Evolutionary conservation across 2,888 invertebrate species (phyloP).

Genomic region (Oxytorus armatus): DNA sequence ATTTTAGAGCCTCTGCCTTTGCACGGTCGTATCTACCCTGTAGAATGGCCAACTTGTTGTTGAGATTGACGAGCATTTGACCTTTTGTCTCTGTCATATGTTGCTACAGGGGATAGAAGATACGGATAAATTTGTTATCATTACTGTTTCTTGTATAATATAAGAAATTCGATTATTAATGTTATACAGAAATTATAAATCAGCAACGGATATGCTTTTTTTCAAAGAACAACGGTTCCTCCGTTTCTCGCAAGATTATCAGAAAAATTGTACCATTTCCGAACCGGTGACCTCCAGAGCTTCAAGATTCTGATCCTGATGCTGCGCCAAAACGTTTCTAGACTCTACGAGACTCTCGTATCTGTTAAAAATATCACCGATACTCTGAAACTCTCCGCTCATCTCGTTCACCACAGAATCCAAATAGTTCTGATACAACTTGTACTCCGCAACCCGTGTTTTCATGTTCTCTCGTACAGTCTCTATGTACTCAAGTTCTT

Average conservation of each 20-base stretch:
- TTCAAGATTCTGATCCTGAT: slow-evolving; percentile 86
- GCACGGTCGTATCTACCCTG: slow-evolving; percentile 87
- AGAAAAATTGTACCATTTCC: slow-evolving; percentile 84
- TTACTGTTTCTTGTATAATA: no score
- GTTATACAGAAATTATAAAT: no score
- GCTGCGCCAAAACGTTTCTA: slow-evolving; percentile 86
- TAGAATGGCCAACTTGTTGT: slow-evolving; percentile 87
- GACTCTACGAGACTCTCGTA: slow-evolving; percentile 88
- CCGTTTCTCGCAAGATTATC: not conserved
- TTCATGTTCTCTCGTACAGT: slow-evolving; percentile 86
- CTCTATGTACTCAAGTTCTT: slow-evolving; percentile 85
- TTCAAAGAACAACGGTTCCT: no score
- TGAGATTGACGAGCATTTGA: slow-evolving; percentile 87
- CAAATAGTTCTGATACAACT: slow-evolving; percentile 87
- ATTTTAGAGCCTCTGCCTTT: slow-evolving; percentile 86
- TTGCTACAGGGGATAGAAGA: slow-evolving; percentile 70
- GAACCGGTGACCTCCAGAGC: slow-evolving; percentile 86
- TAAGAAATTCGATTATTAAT: no score
- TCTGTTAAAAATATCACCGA: slow-evolving; percentile 87
- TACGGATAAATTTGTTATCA: no score
- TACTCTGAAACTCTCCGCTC: slow-evolving; percentile 86
- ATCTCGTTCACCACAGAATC: slow-evolving; percentile 86
- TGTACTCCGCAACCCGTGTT: slow-evolving; percentile 86
- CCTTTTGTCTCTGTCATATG: slow-evolving; percentile 87
- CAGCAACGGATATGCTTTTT: no score